A percentile compares a stretch with the other conserved stretches of the same genome.
Evolutionary conservation across 2,797 vertebrate species (phyloP).

Genomic region (Telmatherina bonti): DNA sequence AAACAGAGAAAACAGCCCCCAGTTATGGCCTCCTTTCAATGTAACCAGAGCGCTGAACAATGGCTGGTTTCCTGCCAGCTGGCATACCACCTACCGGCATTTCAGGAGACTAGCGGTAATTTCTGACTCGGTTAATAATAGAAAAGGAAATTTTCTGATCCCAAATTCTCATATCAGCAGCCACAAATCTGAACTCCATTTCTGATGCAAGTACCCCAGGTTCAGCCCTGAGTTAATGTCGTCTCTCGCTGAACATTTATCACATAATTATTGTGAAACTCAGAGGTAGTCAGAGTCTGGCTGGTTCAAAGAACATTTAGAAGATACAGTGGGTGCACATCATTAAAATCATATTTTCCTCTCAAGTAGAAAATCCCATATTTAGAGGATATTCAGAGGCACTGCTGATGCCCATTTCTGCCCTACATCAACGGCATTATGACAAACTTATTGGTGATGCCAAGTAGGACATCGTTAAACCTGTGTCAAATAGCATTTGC

Average conservation of each 20-base stretch:
- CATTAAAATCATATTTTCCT: constrained; percentile 55
- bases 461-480: constrained; percentile 62
- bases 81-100: constrained; percentile 50
- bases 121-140: constrained; percentile 51
- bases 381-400: constrained; percentile 44
- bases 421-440: constrained; percentile 46
- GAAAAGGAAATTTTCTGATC: constrained; percentile 49
- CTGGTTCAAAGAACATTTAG: constrained; percentile 27
- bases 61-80: constrained; percentile 47
- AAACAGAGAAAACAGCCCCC: constrained; percentile 11
- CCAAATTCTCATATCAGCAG: constrained; percentile 31
- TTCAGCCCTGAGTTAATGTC: constrained; percentile 25
- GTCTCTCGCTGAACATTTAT: constrained; percentile 26
- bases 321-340: constrained; percentile 32
- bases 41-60: constrained; percentile 45
- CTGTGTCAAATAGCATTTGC: constrained; percentile 47
- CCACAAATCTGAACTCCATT: constrained; percentile 34
- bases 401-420: constrained; percentile 44
- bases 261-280: constrained; percentile 32
- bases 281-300: constrained; percentile 14
- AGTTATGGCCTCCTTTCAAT: constrained; percentile 35
- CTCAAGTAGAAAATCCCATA: constrained; percentile 48
- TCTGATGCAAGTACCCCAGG: constrained; percentile 11
- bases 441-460: constrained; percentile 38
- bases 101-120: constrained; percentile 45